Evolutionary conservation across 2,888 invertebrate species (phyloP), one percentile per base, ranked within the genome.

Genomic region (Drosophila anceps): DNA sequence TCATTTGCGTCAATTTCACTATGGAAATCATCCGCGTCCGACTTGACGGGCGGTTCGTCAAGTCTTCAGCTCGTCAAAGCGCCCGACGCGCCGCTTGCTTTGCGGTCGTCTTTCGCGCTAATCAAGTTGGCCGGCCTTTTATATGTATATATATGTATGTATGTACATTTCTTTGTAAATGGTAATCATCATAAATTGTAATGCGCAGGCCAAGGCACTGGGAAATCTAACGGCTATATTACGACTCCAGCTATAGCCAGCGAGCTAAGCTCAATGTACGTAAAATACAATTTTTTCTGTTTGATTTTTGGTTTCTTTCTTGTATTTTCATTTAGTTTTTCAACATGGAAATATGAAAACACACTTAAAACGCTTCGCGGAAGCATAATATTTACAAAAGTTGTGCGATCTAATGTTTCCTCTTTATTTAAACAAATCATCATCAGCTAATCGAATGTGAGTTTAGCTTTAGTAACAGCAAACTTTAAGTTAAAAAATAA

Each of bases 171-270:
- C 60, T 54, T 46, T 20, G 46, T 55, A 79, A 73, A 75, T 73
- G 44, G 76, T 87, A 89, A 86, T 90, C 85, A 86, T 85, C 81
- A 88, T 85, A 86, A 88, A 84, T 82, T 66, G 88, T 88, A 78
- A 80, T 84, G 85, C 70, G 67, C 70, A 72, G 46, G 62, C 68
- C 43, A 62, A 71, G 72, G 58, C 55, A 66, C 62, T 70, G 73
- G 72, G 71, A 75, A 77, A 81, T 71, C 69, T 57, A 67, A 64
- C 58, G 46, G 74, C 77, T 64, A 59, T 70, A 75, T 74, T 77
- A 65, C 58, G 24, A 27, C 51, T 60, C 35, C 18, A 65, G 39
- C 46, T 15, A 27, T 37, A 61, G 43, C 57, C 64, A 58, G 35
- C 44, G 63, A 73, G 33, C 31, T 20, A 65, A 73, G 57, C 67